These are phyloP conservation scores for Setophaga kirtlandii DNA, from an alignment of 2,113 vertebrate species.

Conservation along the genomic window DNA sequence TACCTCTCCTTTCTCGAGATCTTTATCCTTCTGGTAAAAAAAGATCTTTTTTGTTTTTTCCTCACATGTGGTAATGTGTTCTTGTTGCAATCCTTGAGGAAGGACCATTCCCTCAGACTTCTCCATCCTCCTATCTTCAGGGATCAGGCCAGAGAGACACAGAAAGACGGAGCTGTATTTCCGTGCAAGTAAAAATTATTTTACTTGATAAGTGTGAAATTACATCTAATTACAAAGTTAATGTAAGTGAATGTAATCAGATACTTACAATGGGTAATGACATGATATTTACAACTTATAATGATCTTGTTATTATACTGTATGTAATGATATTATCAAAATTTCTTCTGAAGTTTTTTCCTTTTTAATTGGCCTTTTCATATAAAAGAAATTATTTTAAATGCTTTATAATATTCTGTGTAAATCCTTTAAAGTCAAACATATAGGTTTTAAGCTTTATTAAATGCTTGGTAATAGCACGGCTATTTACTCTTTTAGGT, in stretches of 20 bases:
- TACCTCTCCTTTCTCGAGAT: background rate
- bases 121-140: background rate
- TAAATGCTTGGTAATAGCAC: slow-evolving; percentile 58
- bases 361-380: slow-evolving; percentile 57
- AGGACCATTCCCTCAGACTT: background rate
- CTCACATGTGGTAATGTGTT: background rate
- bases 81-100: background rate
- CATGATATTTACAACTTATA: slow-evolving; percentile 68
- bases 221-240: slow-evolving; percentile 73
- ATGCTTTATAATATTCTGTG: slow-evolving; percentile 40
- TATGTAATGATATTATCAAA: slow-evolving; percentile 67
- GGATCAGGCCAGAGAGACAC: background rate
- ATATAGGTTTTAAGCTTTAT: slow-evolving; percentile 42
- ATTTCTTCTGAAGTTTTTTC: slow-evolving; percentile 63
- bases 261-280: slow-evolving; percentile 72
- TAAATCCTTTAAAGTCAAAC: slow-evolving; percentile 33
- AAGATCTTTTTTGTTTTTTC: background rate
- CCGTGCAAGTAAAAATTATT: background rate
- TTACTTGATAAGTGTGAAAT: slow-evolving; percentile 66
- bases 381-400: slow-evolving; percentile 57
- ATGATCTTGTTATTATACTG: slow-evolving; percentile 62
- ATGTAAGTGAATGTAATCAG: slow-evolving; percentile 74
- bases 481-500: slow-evolving; percentile 32
- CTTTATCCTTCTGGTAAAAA: background rate
- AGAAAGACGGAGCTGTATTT: background rate